Conservation (phyloP, 2,888 invertebrate species). For the Pyralis farinalis region DNA sequence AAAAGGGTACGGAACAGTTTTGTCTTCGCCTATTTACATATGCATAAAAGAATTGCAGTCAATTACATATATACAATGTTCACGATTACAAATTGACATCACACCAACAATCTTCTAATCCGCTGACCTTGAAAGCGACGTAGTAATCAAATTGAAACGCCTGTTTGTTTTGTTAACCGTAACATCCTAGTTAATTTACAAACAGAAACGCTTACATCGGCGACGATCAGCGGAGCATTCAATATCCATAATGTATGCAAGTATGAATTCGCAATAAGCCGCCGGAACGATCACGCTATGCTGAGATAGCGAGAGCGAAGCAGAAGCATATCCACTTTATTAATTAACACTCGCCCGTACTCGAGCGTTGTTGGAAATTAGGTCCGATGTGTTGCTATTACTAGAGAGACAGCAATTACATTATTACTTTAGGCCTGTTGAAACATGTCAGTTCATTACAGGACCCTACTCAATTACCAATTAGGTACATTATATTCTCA, state of each 20-base stretch:
- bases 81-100: no score
- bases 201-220: constrained; percentile 7
- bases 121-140: no score
- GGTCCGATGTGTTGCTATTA: constrained; percentile 15
- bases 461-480: no score
- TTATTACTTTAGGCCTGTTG: background rate
- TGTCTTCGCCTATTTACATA: no score
- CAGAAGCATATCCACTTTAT: constrained; percentile 50
- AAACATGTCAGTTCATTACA: no score
- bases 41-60: no score
- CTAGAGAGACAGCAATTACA: background rate
- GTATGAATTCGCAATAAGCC: constrained; percentile 41
- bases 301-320: constrained; percentile 41
- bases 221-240: constrained; percentile 26
- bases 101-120: no score
- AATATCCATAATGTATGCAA: constrained; percentile 34
- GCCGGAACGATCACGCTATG: constrained; percentile 48
- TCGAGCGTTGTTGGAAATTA: constrained; percentile 30
- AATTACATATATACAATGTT: no score
- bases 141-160: no score
- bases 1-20: no score
- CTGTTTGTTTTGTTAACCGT: background rate
- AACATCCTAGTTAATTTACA: constrained; percentile 2
- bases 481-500: no score
- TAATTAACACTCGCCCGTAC: constrained; percentile 50